Evolutionary conservation across 1,140 invertebrate species (phyloP), one percentile per base, ranked within the genome.

Genomic region (Trialeurodes vaporariorum): DNA sequence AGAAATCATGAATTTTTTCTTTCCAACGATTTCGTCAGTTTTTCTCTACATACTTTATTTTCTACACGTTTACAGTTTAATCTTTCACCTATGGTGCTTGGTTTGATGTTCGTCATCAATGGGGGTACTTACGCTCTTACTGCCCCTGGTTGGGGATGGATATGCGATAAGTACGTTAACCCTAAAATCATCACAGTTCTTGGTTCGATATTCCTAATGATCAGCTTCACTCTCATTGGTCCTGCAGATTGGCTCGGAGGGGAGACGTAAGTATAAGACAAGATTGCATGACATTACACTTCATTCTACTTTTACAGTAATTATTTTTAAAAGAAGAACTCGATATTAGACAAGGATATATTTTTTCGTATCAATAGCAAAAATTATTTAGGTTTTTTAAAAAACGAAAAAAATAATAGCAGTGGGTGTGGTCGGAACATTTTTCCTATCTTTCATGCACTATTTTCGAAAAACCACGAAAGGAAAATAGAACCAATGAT

Each of bases 21-120:
- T n/a, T n/a, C n/a, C n/a, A n/a, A n/a, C n/a, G n/a, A n/a, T n/a
- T n/a, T n/a, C n/a, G n/a, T n/a, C n/a, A n/a, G n/a, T n/a, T n/a
- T n/a, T n/a, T n/a, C n/a, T n/a, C n/a, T n/a, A n/a, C n/a, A n/a
- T n/a, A n/a, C n/a, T n/a, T n/a, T n/a, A n/a, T n/a, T n/a, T n/a
- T n/a, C n/a, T n/a, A n/a, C n/a, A n/a, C n/a, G n/a, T n/a, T 68
- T 71, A 63, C 70, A 83, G 78, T 85, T 93, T 73, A 74, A 85
- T 13, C 79, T 94, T 64, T 86, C 72, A 22, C 89, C 91, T 0
- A 82, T 92, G 9, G 74, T 91, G 11, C 79, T 93, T 27, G 92
- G 92, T 0, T 75, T 93, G 17, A 89, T 93, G 84, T 95, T 95
- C 76, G 85, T 95, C 21, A 87, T 94, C 60, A 93, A 91, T 73